These are phyloP conservation scores for Drosophila ohnishii DNA, from an alignment of 1,140 invertebrate genomes.

Conservation along the genomic window DNA sequence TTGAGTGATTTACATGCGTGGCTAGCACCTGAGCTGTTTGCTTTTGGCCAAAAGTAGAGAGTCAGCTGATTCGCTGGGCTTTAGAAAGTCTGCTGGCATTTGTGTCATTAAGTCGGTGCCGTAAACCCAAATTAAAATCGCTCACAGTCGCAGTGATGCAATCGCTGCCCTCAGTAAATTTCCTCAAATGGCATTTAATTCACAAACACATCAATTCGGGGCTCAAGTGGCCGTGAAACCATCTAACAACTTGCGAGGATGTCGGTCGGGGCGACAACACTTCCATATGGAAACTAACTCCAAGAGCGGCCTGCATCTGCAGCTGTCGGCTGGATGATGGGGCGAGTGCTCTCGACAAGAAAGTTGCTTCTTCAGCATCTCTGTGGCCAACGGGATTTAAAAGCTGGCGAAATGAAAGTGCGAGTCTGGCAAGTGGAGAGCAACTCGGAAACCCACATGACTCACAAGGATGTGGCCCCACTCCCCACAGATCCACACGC, in stretches of 20 bases:
- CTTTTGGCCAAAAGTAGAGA: constrained; percentile 26
- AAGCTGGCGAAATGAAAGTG: constrained; percentile 70
- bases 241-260: constrained; percentile 35
- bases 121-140: constrained; percentile 63
- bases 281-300: constrained; percentile 37
- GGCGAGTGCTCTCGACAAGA: constrained; percentile 56
- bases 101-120: constrained; percentile 52
- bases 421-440: constrained; percentile 33
- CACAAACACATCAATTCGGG: constrained; percentile 33
- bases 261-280: constrained; percentile 14
- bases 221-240: constrained; percentile 49
- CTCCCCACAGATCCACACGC: constrained; percentile 15
- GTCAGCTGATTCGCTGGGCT: constrained; percentile 46
- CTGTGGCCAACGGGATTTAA: constrained; percentile 46
- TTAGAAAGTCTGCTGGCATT: constrained; percentile 67
- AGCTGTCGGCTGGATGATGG: constrained; percentile 30
- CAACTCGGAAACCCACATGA: constrained; percentile 18
- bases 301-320: constrained; percentile 44
- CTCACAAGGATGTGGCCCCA: constrained; percentile 27
- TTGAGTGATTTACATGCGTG: constrained; percentile 71
- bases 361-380: constrained; percentile 60
- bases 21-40: constrained; percentile 21
- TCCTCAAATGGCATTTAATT: constrained; percentile 47
- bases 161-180: constrained; percentile 41
- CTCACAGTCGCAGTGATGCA: constrained; percentile 58